These are phyloP conservation scores for Strix aluco DNA, from an alignment of 2,113 vertebrate species.

Conservation along the genomic window DNA sequence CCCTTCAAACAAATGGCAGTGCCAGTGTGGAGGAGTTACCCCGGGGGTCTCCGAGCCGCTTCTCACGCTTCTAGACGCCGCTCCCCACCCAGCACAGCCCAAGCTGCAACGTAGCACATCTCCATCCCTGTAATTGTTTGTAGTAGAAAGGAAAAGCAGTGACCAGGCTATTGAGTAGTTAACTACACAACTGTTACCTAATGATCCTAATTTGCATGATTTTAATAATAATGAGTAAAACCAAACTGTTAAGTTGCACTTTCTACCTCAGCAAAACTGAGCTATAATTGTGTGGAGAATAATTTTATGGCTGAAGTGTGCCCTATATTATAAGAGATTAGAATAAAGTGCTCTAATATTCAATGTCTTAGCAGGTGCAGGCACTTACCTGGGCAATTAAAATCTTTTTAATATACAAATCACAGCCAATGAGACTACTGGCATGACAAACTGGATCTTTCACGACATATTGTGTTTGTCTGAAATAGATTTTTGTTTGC, in stretches of 20 bases:
- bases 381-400: conserved; percentile 86
- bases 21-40: neutral
- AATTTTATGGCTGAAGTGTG: conserved; percentile 83
- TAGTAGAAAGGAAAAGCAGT: conserved; percentile 36
- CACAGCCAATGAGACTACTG: conserved; percentile 76
- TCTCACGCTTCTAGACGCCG: neutral
- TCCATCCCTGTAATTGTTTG: neutral
- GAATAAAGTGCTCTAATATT: conserved; percentile 81
- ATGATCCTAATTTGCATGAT: conserved; percentile 75
- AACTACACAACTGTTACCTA: conserved; percentile 69
- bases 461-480: conserved; percentile 73
- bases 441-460: conserved; percentile 75
- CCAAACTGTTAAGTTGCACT: conserved; percentile 80
- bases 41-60: neutral
- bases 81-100: neutral
- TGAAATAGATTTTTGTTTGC: conserved; percentile 65
- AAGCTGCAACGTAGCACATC: neutral
- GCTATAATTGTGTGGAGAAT: conserved; percentile 78
- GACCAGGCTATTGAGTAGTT: conserved; percentile 54
- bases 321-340: conserved; percentile 81
- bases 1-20: neutral
- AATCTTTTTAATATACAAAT: conserved; percentile 84
- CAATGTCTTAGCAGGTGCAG: conserved; percentile 83
- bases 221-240: conserved; percentile 80
- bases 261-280: conserved; percentile 80